Evolutionary conservation across 2,888 invertebrate genomes (phyloP).

Genomic region (Pandemis corylana): DNA sequence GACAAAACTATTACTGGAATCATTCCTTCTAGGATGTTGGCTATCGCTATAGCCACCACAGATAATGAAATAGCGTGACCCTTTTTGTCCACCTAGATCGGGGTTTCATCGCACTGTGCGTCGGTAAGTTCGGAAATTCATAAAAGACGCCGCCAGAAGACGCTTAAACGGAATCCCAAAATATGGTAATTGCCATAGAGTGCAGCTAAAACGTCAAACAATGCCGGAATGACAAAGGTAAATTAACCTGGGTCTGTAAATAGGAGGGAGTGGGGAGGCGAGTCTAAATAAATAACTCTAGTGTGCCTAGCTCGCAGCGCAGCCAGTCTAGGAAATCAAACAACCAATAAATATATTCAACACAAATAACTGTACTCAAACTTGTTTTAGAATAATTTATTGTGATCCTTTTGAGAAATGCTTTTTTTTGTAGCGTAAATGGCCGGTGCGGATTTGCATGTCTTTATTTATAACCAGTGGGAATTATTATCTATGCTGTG

Average conservation of each 20-base stretch:
- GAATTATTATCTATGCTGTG: not conserved
- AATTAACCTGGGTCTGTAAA: constrained; percentile 29
- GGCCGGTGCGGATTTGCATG: constrained; percentile 18
- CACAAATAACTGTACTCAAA: constrained; percentile 33
- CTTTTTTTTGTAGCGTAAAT: constrained; percentile 19
- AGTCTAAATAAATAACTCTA: constrained; percentile 1
- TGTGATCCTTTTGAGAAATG: constrained; percentile 23
- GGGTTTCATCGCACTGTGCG: too few species aligned
- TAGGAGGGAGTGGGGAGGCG: constrained; percentile 5
- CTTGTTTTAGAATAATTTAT: constrained; percentile 35
- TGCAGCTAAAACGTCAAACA: constrained; percentile 34
- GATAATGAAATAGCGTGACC: too few species aligned
- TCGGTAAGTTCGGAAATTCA: constrained; percentile 5
- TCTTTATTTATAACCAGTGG: constrained; percentile 17
- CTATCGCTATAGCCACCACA: too few species aligned
- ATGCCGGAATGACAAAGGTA: constrained; percentile 36
- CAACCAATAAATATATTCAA: constrained; percentile 29
- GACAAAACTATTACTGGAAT: too few species aligned
- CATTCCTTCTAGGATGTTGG: too few species aligned
- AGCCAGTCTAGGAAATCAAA: constrained; percentile 37
- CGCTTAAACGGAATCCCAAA: constrained; percentile 31
- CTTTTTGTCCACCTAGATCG: too few species aligned
- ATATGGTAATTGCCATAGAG: constrained; percentile 38
- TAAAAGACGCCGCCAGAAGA: constrained; percentile 28
- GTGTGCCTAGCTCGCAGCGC: constrained; percentile 12